These are phyloP conservation scores for Ectobius pallidus DNA, from an alignment of 2,888 invertebrate genomes.

Conservation along the genomic window DNA sequence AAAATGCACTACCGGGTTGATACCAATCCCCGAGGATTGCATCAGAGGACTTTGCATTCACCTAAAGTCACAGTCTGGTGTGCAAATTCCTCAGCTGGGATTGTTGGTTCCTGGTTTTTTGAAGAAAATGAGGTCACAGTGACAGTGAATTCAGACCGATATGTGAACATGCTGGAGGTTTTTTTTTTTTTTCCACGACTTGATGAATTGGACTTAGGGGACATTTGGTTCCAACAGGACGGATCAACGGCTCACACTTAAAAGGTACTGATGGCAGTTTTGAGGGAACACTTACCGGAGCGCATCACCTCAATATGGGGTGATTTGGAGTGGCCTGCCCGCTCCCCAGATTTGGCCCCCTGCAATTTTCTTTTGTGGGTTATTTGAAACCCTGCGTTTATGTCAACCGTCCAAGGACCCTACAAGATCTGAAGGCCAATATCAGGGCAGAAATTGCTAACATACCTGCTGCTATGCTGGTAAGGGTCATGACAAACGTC, in stretches of 20 bases:
- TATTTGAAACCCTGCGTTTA: constrained; percentile 44
- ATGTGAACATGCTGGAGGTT: constrained; percentile 44
- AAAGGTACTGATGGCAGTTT: constrained; percentile 26
- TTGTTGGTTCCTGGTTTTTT: constrained; percentile 44
- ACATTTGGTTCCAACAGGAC: constrained; percentile 36
- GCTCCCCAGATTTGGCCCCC: constrained; percentile 37
- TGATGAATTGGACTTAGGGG: constrained; percentile 29
- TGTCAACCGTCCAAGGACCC: constrained; percentile 44
- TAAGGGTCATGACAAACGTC: constrained; percentile 42
- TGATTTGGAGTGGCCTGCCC: constrained; percentile 34
- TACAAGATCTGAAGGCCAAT: constrained; percentile 46
- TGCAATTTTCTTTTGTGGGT: constrained; percentile 33
- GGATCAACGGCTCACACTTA: constrained; percentile 39
- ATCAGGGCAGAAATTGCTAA: constrained; percentile 45
- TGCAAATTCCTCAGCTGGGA: constrained; percentile 39
- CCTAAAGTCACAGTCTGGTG: constrained; percentile 46
- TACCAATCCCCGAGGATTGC: constrained; percentile 44
- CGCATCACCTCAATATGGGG: constrained; percentile 34
- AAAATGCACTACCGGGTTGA: constrained; percentile 50
- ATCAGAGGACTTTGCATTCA: constrained; percentile 45
- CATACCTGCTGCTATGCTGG: constrained; percentile 41
- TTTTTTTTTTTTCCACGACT: constrained; percentile 22
- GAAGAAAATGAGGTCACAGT: constrained; percentile 47
- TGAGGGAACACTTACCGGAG: constrained; percentile 28
- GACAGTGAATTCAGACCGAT: constrained; percentile 47